Evolutionary conservation across 2,888 invertebrate genomes (phyloP), one percentile per base, ranked within the genome.

Genomic region (Zelleria hepariella): DNA sequence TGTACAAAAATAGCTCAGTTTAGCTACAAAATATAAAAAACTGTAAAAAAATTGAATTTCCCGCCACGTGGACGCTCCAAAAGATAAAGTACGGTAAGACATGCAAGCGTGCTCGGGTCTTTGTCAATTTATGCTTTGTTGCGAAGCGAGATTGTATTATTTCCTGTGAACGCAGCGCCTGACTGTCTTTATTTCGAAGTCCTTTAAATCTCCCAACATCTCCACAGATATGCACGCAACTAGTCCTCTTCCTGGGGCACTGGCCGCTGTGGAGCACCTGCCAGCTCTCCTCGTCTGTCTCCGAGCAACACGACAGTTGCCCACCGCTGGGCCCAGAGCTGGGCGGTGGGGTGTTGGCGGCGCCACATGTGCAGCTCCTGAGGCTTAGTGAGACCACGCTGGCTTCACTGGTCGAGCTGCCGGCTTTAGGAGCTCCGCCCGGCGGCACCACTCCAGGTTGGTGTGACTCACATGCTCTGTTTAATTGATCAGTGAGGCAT

Each of bases 251-350:
- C 86, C 86, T 98, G 66, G 97, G 97, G 0, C 98, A 98, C 79
- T 98, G 98, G 89, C 98, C 98, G 15, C 94, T 96, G 88, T 95
- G 96, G 62, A 95, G 96, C 58, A 96, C 98, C 0, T 94, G 97
- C 55, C 92, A 96, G 62, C 89, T 98, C 23, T 96, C 96, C 64
- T 97, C 97, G 0, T 90, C 95, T 69, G 97, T 98, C 15, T 95
- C 95, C 67, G 98, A 98, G 80, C 94, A 96, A 69, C 97, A 98
- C 78, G 98, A 98, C 81, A 91, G 95, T 62, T 75, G 72, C 51
- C 93, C 94, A 0, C 90, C 92, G 62, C 85, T 94, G 54, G 91
- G 91, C 57, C 83, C 90, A 4, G 96, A 96, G 73, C 93, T 97
- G 67, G 89, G 96, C 24, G 93, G 94, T 2, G 92, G 95, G 0